Evolutionary conservation across 2,888 invertebrate species (phyloP), one percentile per base, ranked within the genome.

Genomic region (Dasysyrphus tricinctus): DNA sequence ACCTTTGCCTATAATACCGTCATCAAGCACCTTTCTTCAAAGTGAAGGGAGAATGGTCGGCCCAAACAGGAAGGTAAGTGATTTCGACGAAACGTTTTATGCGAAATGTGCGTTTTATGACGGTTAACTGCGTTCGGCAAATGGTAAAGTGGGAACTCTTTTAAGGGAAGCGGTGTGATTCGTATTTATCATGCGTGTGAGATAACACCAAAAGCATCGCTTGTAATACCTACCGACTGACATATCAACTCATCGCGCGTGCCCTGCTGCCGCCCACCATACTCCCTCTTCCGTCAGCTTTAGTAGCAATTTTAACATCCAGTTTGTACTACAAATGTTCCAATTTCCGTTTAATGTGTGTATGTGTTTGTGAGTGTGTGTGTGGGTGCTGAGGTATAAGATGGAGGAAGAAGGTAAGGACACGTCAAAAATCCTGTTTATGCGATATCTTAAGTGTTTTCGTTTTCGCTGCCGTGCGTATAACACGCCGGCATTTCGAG

Each of bases 61-160:
- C 32, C 29, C 59, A 54, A 14, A 14, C 54, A 57, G 39, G 67
- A 77, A 74, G 81, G 81, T 81, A 85, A 85, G 85, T 85, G 85
- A 85, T 85, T 85, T 81, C 77, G 81, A 81, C 85, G 85, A 85
- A 85, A 85, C 85, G 81, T 86, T 86, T 86, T 86, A 86, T 86
- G 86, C 70, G 86, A 82, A 86, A 82, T 86, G 86, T 86, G 86
- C 86, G 86, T 82, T 86, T 86, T 86, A 86, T 86, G 78, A 82
- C 70, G 86, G 74, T 85, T 85, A 85, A 81, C 81, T 85, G 85
- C 77, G 77, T 77, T 73, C 80, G 8, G 47, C 11, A 77, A 24
- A 65, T 51, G 42, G 9, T 19, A 39, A 16, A 24, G 42, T 61
- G 24, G 61, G 24, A 24, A 42, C 61, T 61, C 19, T 24, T 61